Percentiles rank a stretch among this genome's conserved stretches.
phyloP scores from a whole-genome alignment of 92 coral and sea anemone species.

The Zoanthus gigantus region DNA sequence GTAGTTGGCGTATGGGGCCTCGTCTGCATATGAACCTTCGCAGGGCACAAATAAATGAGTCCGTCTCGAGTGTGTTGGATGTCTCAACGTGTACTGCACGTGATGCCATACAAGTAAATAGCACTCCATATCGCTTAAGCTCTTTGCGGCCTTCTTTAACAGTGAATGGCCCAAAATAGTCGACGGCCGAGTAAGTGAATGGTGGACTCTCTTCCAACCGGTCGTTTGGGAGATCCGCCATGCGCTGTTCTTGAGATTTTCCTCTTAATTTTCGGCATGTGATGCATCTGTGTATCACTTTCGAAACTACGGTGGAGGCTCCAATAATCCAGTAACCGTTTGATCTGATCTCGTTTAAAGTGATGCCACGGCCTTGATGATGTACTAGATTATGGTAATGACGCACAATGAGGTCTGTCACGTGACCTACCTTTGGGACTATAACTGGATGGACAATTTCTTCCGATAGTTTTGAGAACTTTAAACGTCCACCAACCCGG shows the following conservation, averaged over 20 bases:
- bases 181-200: constrained; percentile 2
- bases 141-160: not conserved
- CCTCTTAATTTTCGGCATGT: not conserved
- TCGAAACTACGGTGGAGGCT: not conserved
- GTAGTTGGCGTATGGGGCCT: constrained; percentile 27
- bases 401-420: not conserved
- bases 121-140: not conserved
- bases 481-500: not conserved
- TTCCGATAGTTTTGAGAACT: not conserved
- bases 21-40: constrained; percentile 16
- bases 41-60: not conserved
- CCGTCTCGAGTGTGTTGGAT: not conserved
- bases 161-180: not conserved
- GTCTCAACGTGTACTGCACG: not conserved
- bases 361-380: constrained; percentile 8
- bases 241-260: not conserved
- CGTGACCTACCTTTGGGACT: constrained; percentile 3
- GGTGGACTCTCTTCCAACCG: not conserved
- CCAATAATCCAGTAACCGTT: constrained; percentile 20
- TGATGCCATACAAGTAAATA: no score
- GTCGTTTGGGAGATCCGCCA: constrained; percentile 2
- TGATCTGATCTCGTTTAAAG: constrained; percentile 13
- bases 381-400: not conserved
- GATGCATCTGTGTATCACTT: not conserved
- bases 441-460: not conserved